Conservation (phyloP, 2,888 invertebrate genomes). For the Strigamia maritima region DNA sequence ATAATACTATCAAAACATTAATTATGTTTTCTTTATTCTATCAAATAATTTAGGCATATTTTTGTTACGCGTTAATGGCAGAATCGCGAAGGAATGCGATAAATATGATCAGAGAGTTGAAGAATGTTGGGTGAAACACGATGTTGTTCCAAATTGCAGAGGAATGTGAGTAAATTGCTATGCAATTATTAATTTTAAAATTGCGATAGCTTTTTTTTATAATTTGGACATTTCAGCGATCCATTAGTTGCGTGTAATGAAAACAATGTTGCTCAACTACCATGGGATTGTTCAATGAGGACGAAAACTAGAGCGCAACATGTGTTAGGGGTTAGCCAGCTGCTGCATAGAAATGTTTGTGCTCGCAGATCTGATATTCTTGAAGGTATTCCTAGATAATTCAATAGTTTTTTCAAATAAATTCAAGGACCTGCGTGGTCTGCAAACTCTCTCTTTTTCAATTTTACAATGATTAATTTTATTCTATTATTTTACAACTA, state of each 20-base stretch:
- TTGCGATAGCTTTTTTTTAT: no score
- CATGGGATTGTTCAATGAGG: background rate
- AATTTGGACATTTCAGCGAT: background rate
- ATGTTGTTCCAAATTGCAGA: background rate
- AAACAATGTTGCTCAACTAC: background rate
- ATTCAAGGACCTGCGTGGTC: no score
- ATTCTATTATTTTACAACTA: no score
- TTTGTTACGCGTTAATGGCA: background rate
- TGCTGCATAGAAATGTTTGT: background rate
- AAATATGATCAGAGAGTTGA: background rate
- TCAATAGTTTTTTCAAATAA: background rate
- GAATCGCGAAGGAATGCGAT: background rate
- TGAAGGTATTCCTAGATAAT: background rate
- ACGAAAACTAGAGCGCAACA: background rate
- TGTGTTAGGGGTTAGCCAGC: background rate
- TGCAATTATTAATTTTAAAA: no score
- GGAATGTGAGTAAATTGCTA: background rate
- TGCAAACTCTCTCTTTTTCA: no score
- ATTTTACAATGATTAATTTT: no score
- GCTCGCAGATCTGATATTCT: background rate
- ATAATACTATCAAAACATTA: background rate
- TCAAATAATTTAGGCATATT: background rate
- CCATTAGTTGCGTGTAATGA: background rate
- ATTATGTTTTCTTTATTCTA: background rate
- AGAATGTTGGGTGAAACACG: background rate